phyloP scores from a whole-genome alignment of 2,113 vertebrate genomes.

The Urocynchramus pylzowi region DNA sequence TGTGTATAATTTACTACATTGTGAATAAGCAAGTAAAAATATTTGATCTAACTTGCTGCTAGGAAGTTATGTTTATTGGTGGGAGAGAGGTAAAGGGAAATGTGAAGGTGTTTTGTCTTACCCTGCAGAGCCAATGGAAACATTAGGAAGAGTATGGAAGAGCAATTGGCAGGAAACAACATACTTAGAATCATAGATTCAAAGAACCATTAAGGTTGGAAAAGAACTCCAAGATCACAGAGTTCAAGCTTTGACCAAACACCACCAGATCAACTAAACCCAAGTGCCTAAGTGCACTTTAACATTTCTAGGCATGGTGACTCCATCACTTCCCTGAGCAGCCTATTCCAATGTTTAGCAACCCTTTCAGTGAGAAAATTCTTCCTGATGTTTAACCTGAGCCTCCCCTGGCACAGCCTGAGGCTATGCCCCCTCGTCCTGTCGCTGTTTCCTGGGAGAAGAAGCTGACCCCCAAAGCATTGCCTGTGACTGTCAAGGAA shows the following conservation, averaged over 20 bases:
- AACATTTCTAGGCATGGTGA: neutral
- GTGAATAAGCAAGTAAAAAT: neutral
- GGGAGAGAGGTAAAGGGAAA: neutral
- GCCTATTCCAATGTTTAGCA: neutral
- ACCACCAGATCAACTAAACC: neutral
- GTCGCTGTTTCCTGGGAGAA: accelerated
- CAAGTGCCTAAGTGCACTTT: neutral
- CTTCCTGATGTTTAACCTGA: neutral
- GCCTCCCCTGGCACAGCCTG: neutral
- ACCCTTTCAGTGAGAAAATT: neutral
- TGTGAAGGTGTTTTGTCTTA: neutral
- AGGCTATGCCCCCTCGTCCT: neutral
- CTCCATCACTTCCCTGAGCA: neutral
- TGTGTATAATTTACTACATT: neutral
- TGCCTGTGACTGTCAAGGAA: neutral
- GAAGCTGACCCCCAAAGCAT: neutral
- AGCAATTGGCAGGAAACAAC: neutral
- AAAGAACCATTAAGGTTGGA: neutral
- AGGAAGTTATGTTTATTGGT: neutral
- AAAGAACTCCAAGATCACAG: neutral
- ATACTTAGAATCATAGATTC: neutral
- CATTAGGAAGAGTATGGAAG: neutral
- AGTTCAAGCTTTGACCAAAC: neutral
- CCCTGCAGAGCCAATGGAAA: neutral
- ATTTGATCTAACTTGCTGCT: neutral